Base-by-base conservation (phyloP, 2,797 vertebrate species). In the Diglossa cyanea region DNA sequence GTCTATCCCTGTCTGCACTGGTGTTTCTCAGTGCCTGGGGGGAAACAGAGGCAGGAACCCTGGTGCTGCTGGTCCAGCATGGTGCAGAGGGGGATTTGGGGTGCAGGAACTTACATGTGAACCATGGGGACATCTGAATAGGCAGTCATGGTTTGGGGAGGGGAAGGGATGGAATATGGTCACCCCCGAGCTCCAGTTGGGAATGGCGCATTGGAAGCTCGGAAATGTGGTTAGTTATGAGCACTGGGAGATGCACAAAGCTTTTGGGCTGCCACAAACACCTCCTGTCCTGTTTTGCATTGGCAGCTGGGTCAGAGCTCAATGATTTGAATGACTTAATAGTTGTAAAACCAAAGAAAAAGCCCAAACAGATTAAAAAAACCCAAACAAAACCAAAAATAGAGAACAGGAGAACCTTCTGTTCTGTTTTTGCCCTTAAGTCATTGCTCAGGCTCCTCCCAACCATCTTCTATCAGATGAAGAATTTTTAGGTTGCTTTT, bases 391-490 rank as follows among this genome's bases (percentile, higher is more conserved):
- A 62, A 24, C 13, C 1, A 50, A 33, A 39, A 79, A 19, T 7
- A 4, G 17, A 24, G 23, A 19, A 58, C 17, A 58, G 35, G 54
- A 68, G 42, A 85, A 19, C 5, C 3, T 31, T 55, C 1, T 31
- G 4, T 40, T n/a, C 40, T 0, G 0, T 7, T 54, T 57, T 14
- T 18, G 2, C 31, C 37, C 48, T 40, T 3, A 40, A 55, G 28
- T 86, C 51, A 26, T 50, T 66, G 11, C 40, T 11, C 25, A 18
- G 13, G 10, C 44, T 14, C 37, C 33, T 91, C 25, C 42, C 26
- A 35, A 7, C 15, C 40, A 23, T 35, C 0, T 0, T 28, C 0
- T 13, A 6, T 17, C 1, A 3, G 28, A 26, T 17, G 55, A 66
- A 62, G 81, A 31, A 26, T 40, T 77, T 84, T 76, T 37, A 26